Conservation (phyloP, 37 sponge, comb jelly and placozoan species). For the Geodia barretti region DNA sequence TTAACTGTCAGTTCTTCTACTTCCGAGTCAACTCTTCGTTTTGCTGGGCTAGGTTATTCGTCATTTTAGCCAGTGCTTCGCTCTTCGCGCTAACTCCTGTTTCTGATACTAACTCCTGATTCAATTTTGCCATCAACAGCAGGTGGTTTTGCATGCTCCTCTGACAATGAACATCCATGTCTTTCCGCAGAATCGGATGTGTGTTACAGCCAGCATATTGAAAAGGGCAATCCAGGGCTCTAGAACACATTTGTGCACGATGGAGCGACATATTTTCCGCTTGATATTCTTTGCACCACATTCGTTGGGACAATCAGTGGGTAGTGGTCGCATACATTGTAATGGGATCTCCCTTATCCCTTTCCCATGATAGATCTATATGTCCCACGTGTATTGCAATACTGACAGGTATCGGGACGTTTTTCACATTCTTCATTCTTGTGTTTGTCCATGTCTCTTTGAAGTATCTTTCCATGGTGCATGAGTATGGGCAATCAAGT, state of each 20-base stretch:
- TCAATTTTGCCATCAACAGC: too few species aligned
- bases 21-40: too few species aligned
- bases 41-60: too few species aligned
- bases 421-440: background rate
- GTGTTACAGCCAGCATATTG: too few species aligned
- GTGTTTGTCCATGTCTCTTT: background rate
- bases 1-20: too few species aligned
- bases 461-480: background rate
- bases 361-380: background rate
- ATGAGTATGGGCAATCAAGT: background rate
- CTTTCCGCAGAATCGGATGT: too few species aligned
- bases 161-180: background rate
- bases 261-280: slow-evolving; percentile 1
- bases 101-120: too few species aligned
- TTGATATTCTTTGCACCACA: background rate
- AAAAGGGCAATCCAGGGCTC: too few species aligned
- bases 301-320: slow-evolving; percentile 13
- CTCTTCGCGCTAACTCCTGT: too few species aligned
- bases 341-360: background rate
- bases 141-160: background rate
- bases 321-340: background rate
- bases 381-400: background rate
- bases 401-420: background rate
- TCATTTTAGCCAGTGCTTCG: too few species aligned
- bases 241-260: background rate